phyloP scores from a whole-genome alignment of 2,113 vertebrate species.

The Baryphthengus martii region DNA sequence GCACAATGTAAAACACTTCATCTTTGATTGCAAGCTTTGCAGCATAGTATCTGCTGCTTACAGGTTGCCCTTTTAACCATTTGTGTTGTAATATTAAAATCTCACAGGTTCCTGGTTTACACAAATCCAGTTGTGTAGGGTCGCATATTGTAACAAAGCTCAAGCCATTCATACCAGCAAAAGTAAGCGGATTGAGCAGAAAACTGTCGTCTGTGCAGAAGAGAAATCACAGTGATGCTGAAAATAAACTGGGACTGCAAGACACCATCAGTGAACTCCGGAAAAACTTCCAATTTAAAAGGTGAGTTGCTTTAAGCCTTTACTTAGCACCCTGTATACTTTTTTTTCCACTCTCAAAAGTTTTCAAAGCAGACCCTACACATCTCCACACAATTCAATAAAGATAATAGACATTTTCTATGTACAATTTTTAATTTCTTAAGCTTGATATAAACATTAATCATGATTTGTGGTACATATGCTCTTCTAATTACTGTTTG shows the following conservation, averaged over 20 bases:
- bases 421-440: neutral
- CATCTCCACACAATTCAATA: neutral
- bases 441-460: neutral
- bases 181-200: slow-evolving; percentile 87
- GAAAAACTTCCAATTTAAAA: slow-evolving; percentile 90
- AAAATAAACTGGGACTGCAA: slow-evolving; percentile 86
- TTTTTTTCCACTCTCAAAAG: no score
- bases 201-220: slow-evolving; percentile 64
- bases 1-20: neutral
- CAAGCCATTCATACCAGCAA: slow-evolving; percentile 74
- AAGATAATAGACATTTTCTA: neutral
- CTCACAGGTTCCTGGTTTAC: slow-evolving; percentile 81
- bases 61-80: neutral
- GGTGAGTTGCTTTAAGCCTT: slow-evolving; percentile 65
- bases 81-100: neutral
- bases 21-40: neutral
- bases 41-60: neutral
- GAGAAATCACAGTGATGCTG: slow-evolving; percentile 68
- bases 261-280: slow-evolving; percentile 86
- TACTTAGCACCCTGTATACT: neutral
- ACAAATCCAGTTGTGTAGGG: slow-evolving; percentile 56
- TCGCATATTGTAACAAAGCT: slow-evolving; percentile 63
- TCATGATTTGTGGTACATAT: neutral
- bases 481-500: neutral
- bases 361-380: neutral